These are phyloP conservation scores for Pungitius pungitius DNA, from an alignment of 2,113 vertebrate genomes.

Conservation along the genomic window DNA sequence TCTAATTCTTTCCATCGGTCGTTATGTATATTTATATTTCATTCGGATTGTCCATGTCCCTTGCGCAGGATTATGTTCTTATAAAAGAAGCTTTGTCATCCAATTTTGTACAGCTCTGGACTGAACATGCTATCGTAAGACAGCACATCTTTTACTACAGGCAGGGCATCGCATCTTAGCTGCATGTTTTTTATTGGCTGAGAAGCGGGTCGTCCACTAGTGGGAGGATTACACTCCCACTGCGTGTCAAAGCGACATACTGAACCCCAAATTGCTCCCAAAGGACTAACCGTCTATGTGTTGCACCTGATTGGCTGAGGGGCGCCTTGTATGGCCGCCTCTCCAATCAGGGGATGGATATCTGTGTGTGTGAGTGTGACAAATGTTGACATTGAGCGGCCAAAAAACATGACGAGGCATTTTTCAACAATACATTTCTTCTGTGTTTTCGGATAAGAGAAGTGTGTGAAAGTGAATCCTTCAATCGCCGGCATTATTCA, in stretches of 20 bases:
- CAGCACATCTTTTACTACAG: background rate
- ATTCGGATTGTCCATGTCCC: conserved; percentile 31
- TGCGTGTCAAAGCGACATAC: background rate
- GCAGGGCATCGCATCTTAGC: background rate
- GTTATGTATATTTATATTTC: conserved; percentile 29
- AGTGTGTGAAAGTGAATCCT: background rate
- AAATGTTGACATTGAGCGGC: too few species aligned
- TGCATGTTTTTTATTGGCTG: background rate
- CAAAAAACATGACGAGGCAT: too few species aligned
- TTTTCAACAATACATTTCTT: background rate
- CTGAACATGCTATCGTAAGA: background rate
- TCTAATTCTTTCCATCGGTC: conserved; percentile 42
- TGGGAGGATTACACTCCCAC: background rate
- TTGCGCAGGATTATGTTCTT: conserved; percentile 39
- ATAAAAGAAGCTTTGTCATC: conserved; percentile 28
- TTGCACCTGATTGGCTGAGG: background rate
- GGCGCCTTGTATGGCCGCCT: too few species aligned
- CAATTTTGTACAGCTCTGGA: conserved; percentile 22
- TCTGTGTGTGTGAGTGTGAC: background rate
- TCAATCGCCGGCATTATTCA: background rate
- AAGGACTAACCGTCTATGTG: background rate
- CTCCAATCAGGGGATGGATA: background rate
- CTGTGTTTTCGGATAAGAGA: background rate
- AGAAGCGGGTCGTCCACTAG: background rate
- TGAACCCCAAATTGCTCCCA: background rate